Evolutionary conservation across 2,888 invertebrate genomes (phyloP).

Genomic region (Nomada fucata): DNA sequence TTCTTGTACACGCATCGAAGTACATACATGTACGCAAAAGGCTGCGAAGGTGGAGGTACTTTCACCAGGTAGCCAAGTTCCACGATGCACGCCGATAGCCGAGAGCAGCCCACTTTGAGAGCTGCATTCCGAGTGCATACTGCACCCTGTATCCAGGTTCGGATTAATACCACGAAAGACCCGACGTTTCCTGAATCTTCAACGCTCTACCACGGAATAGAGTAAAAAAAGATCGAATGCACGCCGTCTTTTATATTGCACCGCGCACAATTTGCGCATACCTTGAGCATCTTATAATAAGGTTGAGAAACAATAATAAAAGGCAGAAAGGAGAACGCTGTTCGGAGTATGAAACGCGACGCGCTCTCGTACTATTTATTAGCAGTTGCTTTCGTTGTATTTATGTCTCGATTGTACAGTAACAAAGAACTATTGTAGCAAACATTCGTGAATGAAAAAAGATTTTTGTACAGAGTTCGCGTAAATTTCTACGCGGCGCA

Average conservation of each 20-base stretch:
- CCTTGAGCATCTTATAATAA: neutral
- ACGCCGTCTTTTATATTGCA: neutral
- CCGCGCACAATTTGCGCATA: neutral
- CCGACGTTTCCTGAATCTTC: constrained; percentile 22
- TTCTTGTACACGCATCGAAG: constrained; percentile 58
- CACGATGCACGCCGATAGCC: constrained; percentile 71
- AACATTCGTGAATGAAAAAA: neutral
- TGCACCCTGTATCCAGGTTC: constrained; percentile 61
- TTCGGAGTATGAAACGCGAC: neutral
- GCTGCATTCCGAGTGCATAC: constrained; percentile 70
- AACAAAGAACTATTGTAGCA: neutral
- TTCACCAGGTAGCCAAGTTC: constrained; percentile 73
- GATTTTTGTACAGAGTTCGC: neutral
- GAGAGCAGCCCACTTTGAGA: constrained; percentile 73
- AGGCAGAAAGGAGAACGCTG: neutral
- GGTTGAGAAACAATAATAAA: too few relatives aligned
- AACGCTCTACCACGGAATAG: neutral
- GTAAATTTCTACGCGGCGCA: neutral
- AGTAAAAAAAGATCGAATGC: too few relatives aligned
- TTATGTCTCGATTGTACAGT: neutral
- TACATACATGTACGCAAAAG: constrained; percentile 49
- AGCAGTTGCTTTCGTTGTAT: neutral
- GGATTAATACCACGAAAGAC: constrained; percentile 53
- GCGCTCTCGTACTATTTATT: too few relatives aligned
- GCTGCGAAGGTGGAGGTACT: constrained; percentile 71